phyloP scores from a whole-genome alignment of 2,113 vertebrate species.

The Saguinus midas region DNA sequence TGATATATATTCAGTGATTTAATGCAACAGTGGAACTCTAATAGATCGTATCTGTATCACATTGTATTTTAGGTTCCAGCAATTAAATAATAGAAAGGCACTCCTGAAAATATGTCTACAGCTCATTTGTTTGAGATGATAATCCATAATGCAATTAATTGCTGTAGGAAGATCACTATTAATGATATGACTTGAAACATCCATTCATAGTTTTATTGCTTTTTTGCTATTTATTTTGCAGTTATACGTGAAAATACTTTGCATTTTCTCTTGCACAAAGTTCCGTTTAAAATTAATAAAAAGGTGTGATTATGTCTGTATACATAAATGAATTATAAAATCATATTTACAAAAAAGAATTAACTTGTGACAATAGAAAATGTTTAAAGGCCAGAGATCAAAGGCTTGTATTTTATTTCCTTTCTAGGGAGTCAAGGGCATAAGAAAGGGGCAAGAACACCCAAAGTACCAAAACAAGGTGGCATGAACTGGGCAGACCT shows the following conservation, averaged over 20 bases:
- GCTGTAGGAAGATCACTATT: constrained; percentile 82
- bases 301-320: background rate
- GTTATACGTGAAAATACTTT: constrained; percentile 56
- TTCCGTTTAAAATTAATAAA: constrained; percentile 61
- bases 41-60: constrained; percentile 93
- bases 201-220: constrained; percentile 80
- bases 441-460: constrained; percentile 93
- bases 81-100: constrained; percentile 91
- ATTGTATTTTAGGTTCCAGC: constrained; percentile 90
- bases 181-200: constrained; percentile 83
- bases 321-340: background rate
- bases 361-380: background rate
- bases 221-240: constrained; percentile 84
- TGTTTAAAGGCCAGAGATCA: background rate
- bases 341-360: constrained; percentile 12
- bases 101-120: constrained; percentile 87
- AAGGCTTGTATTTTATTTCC: constrained; percentile 52
- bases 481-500: constrained; percentile 98
- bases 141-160: constrained; percentile 93
- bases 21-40: constrained; percentile 92
- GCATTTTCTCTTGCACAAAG: constrained; percentile 33
- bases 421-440: constrained; percentile 96
- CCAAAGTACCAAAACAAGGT: constrained; percentile 94
- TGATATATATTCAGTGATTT: constrained; percentile 88
- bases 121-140: constrained; percentile 93